Conservation (phyloP, 2,888 invertebrate species). For the Drosophila tanythrix region DNA sequence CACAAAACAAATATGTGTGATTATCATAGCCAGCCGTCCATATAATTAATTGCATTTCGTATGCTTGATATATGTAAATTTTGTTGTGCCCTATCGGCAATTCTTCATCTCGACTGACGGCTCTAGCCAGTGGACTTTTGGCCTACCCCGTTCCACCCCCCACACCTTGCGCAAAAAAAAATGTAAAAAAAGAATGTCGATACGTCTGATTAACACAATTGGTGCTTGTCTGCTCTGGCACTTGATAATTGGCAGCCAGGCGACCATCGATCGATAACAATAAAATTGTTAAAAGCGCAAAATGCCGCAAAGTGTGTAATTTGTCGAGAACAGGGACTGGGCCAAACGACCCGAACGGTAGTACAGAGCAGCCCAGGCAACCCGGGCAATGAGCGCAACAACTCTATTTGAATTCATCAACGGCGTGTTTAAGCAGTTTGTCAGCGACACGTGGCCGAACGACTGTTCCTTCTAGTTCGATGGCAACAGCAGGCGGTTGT, state of each 20-base stretch:
- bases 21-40: slow-evolving; percentile 36
- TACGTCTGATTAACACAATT: slow-evolving; percentile 45
- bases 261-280: slow-evolving; percentile 77
- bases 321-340: slow-evolving; percentile 47
- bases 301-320: slow-evolving; percentile 80
- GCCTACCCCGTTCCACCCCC: background rate
- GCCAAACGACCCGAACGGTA: slow-evolving; percentile 1
- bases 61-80: slow-evolving; percentile 36
- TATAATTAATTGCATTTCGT: slow-evolving; percentile 54
- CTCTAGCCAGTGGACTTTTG: slow-evolving; percentile 6
- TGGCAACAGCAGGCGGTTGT: slow-evolving; percentile 74
- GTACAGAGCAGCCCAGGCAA: slow-evolving; percentile 4
- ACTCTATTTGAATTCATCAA: slow-evolving; percentile 73
- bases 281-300: slow-evolving; percentile 79
- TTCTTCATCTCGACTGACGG: slow-evolving; percentile 3
- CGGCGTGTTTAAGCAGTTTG: slow-evolving; percentile 79
- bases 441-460: slow-evolving; percentile 73
- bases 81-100: slow-evolving; percentile 8
- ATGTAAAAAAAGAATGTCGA: background rate
- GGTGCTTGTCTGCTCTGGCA: slow-evolving; percentile 52
- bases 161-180: background rate
- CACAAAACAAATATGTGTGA: slow-evolving; percentile 7
- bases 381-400: slow-evolving; percentile 38
- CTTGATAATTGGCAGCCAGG: slow-evolving; percentile 76
- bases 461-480: slow-evolving; percentile 70